A percentile compares a stretch with the other conserved stretches of the same genome.
phyloP scores from a whole-genome alignment of 2,113 vertebrate species.

The Tragelaphus imberbis region DNA sequence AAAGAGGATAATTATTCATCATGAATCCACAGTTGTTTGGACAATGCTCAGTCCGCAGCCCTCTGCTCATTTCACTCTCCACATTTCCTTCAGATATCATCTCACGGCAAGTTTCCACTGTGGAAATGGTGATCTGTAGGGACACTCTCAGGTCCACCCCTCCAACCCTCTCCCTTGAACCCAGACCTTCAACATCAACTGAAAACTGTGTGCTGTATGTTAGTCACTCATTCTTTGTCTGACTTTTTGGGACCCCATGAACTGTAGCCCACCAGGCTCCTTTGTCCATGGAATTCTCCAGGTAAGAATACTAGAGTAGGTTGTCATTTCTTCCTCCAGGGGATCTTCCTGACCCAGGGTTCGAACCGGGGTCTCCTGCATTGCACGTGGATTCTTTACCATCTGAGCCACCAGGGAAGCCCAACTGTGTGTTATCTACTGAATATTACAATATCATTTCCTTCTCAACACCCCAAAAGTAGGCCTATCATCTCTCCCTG shows the following conservation, averaged over 20 bases:
- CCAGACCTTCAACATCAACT: not conserved
- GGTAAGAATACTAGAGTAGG: not conserved
- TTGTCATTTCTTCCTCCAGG: not conserved
- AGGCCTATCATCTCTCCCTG: not conserved
- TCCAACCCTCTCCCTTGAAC: not conserved
- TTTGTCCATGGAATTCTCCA: not conserved
- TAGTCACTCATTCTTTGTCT: not conserved
- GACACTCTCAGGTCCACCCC: not conserved
- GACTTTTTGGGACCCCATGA: not conserved
- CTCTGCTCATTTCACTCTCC: not conserved
- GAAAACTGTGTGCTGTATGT: not conserved
- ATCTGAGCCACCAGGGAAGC: not conserved
- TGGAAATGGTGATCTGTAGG: not conserved
- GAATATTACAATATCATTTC: not conserved
- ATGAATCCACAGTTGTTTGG: not conserved
- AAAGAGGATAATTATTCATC: not conserved
- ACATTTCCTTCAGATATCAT: not conserved
- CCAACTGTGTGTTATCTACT: not conserved
- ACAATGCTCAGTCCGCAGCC: not conserved
- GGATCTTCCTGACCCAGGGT: not conserved
- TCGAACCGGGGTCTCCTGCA: rapidly evolving
- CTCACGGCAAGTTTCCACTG: not conserved
- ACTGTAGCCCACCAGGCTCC: not conserved
- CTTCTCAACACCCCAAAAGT: not conserved
- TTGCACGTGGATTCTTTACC: not conserved